These are phyloP conservation scores for Nephrotoma flavescens DNA, from an alignment of 2,888 invertebrate genomes.

Conservation along the genomic window DNA sequence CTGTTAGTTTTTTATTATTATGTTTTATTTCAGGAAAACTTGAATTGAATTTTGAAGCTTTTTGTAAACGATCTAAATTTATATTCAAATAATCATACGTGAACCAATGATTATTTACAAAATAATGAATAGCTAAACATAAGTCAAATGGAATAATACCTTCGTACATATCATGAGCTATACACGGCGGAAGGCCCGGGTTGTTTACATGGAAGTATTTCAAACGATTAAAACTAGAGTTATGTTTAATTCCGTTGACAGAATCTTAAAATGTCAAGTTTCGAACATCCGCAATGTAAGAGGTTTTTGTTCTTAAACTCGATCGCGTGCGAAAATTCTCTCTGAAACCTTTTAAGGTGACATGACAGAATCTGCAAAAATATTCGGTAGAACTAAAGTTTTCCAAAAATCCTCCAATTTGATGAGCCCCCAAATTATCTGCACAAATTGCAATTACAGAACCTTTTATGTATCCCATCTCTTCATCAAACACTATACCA, in stretches of 20 bases:
- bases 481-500: background rate
- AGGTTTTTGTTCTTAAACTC: background rate
- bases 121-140: background rate
- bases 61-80: background rate
- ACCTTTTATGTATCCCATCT: background rate
- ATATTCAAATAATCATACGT: background rate
- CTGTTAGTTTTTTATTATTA: conserved; percentile 1
- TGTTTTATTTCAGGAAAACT: conserved; percentile 6
- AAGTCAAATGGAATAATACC: background rate
- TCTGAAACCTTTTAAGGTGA: too few relatives aligned
- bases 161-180: conserved; percentile 18
- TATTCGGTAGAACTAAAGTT: too few relatives aligned
- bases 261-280: background rate
- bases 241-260: conserved; percentile 15
- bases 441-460: background rate
- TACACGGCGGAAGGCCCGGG: conserved; percentile 18
- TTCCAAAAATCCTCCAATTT: too few relatives aligned
- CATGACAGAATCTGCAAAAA: too few relatives aligned
- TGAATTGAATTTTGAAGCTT: background rate
- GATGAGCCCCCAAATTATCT: background rate
- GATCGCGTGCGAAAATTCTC: too few relatives aligned
- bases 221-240: conserved; percentile 17
- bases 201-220: conserved; percentile 17
- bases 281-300: background rate
- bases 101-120: background rate